Conservation (phyloP, 1,140 invertebrate species). For the Leptinotarsa undecemlineata region DNA sequence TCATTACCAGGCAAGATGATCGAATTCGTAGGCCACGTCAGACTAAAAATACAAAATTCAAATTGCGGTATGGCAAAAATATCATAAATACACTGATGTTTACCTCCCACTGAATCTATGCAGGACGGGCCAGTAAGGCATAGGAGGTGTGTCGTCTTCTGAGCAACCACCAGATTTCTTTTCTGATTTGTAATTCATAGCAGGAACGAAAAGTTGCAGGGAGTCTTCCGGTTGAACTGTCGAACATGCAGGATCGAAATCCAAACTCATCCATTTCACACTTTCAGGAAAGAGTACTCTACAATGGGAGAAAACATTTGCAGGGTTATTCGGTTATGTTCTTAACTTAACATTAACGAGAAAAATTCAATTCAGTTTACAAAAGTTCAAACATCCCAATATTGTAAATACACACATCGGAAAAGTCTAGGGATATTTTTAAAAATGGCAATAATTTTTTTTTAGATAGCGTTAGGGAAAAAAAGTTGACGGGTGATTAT, state of each 20-base stretch:
- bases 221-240: slow-evolving; percentile 94
- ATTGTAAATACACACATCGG: too few relatives aligned
- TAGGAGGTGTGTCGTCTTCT: slow-evolving; percentile 49
- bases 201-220: slow-evolving; percentile 83
- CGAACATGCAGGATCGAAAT: slow-evolving; percentile 90
- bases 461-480: too few relatives aligned
- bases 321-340: too few relatives aligned
- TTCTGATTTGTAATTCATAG: slow-evolving; percentile 34
- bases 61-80: not conserved
- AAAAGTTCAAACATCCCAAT: too few relatives aligned
- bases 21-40: slow-evolving; percentile 86
- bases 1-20: slow-evolving; percentile 91
- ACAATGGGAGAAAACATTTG: slow-evolving; percentile 30
- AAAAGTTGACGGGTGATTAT: too few relatives aligned
- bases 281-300: slow-evolving; percentile 85
- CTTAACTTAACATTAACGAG: too few relatives aligned
- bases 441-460: too few relatives aligned
- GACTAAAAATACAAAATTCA: slow-evolving; percentile 54
- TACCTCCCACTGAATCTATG: slow-evolving; percentile 63
- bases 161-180: slow-evolving; percentile 26
- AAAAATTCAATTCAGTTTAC: too few relatives aligned
- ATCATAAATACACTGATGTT: slow-evolving; percentile 14
- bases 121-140: slow-evolving; percentile 72
- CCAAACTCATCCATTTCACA: slow-evolving; percentile 89
- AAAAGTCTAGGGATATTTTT: too few relatives aligned